phyloP scores from a whole-genome alignment of 2,888 invertebrate species.

The Acrobasis consociella region DNA sequence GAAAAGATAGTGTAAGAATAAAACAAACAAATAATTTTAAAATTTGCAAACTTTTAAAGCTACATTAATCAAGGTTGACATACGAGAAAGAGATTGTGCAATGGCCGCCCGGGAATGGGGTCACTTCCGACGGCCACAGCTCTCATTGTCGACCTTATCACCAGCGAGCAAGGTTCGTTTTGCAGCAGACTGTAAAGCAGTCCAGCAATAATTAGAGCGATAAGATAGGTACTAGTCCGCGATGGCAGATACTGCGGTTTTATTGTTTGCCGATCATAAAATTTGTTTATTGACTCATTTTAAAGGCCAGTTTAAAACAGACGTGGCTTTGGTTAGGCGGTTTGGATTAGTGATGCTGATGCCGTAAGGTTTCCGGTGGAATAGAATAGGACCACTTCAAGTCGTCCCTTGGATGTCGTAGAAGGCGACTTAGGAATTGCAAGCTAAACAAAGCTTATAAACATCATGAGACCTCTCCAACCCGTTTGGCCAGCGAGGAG shows the following conservation, averaged over 20 bases:
- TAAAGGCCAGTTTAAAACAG: not conserved
- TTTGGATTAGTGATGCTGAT: too few species aligned
- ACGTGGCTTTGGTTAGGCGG: not conserved
- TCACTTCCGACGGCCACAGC: constrained; percentile 29
- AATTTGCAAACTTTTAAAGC: not conserved
- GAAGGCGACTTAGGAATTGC: too few species aligned
- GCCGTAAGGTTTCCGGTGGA: too few species aligned
- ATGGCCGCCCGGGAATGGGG: constrained; percentile 48
- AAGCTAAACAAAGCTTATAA: too few species aligned
- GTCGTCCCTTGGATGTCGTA: too few species aligned
- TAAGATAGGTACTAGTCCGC: constrained; percentile 15
- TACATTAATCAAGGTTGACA: constrained; percentile 19
- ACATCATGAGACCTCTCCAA: too few species aligned
- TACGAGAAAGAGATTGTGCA: constrained; percentile 39
- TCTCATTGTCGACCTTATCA: not conserved
- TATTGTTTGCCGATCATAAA: constrained; percentile 10
- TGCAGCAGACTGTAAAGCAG: not conserved
- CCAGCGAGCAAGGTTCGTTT: not conserved
- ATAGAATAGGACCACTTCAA: too few species aligned
- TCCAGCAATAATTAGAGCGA: constrained; percentile 14
- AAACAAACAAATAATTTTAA: not conserved
- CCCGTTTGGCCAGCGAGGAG: too few species aligned
- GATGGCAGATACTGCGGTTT: constrained; percentile 7
- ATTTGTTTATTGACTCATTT: constrained; percentile 5
- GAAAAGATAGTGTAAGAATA: too few species aligned